Evolutionary conservation across 2,113 vertebrate species (phyloP).

Genomic region (Paramisgurnus dabryanus): DNA sequence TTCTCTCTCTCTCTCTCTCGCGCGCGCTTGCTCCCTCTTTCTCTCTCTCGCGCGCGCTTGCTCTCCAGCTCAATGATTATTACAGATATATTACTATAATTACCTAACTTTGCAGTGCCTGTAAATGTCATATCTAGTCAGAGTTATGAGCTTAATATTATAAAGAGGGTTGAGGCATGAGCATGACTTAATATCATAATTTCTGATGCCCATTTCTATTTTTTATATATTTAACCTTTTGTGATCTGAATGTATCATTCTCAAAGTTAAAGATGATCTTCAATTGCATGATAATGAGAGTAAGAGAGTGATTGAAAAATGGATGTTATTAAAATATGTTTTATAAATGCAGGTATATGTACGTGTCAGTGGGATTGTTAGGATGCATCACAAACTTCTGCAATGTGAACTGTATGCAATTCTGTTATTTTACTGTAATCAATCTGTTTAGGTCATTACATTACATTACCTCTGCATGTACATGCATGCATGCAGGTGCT

Average conservation of each 20-base stretch:
- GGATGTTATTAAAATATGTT: neutral
- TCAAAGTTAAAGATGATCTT: no score
- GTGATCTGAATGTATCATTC: neutral
- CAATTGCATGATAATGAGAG: no score
- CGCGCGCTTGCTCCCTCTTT: neutral
- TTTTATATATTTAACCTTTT: constrained; percentile 35
- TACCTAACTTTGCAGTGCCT: constrained; percentile 78
- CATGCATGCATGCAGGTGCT: neutral
- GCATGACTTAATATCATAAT: constrained; percentile 65
- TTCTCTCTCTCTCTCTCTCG: constrained; percentile 23
- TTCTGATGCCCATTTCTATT: constrained; percentile 23
- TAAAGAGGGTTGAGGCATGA: constrained; percentile 72
- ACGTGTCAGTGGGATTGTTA: constrained; percentile 20
- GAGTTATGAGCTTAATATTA: constrained; percentile 79
- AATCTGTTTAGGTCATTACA: neutral
- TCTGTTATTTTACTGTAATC: constrained; percentile 26
- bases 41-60: neutral
- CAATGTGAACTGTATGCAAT: constrained; percentile 15
- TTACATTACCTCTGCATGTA: constrained; percentile 2
- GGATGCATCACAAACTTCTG: constrained; percentile 19
- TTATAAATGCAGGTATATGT: neutral
- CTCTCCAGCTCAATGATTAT: constrained; percentile 71
- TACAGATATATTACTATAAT: constrained; percentile 82
- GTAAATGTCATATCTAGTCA: constrained; percentile 74
- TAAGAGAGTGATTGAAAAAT: no score